Evolutionary conservation across 2,113 vertebrate species (phyloP).

Genomic region (Nycticorax nycticorax): DNA sequence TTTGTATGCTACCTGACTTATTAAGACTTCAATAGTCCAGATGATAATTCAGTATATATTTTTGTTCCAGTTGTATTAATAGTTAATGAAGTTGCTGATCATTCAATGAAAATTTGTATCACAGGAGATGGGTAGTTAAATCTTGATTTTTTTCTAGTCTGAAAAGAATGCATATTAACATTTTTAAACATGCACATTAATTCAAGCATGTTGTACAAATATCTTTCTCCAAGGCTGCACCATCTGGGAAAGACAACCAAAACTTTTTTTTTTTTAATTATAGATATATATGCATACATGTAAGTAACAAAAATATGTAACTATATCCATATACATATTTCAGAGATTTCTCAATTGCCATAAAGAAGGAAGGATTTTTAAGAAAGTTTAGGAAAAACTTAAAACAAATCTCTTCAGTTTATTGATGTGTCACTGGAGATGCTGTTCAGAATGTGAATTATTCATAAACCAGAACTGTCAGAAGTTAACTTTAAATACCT

Average conservation of each 20-base stretch:
- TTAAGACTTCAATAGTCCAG: neutral
- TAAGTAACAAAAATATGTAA: neutral
- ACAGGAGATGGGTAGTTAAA: neutral
- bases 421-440: constrained; percentile 29
- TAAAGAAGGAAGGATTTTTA: constrained; percentile 10
- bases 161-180: neutral
- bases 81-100: neutral
- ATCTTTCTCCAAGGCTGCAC: neutral
- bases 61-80: neutral
- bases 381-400: neutral
- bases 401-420: constrained; percentile 5
- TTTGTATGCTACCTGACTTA: neutral
- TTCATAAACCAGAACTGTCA: constrained; percentile 2
- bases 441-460: constrained; percentile 46
- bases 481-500: constrained; percentile 20
- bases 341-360: neutral
- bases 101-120: neutral
- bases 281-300: neutral
- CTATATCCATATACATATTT: neutral
- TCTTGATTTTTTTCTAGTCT: neutral
- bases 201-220: neutral
- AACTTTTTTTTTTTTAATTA: neutral
- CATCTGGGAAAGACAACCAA: neutral
- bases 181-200: neutral
- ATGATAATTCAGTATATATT: neutral